Evolutionary conservation across 2,797 vertebrate genomes (phyloP), one percentile per base, ranked within the genome.

Genomic region (Sciurus carolinensis): DNA sequence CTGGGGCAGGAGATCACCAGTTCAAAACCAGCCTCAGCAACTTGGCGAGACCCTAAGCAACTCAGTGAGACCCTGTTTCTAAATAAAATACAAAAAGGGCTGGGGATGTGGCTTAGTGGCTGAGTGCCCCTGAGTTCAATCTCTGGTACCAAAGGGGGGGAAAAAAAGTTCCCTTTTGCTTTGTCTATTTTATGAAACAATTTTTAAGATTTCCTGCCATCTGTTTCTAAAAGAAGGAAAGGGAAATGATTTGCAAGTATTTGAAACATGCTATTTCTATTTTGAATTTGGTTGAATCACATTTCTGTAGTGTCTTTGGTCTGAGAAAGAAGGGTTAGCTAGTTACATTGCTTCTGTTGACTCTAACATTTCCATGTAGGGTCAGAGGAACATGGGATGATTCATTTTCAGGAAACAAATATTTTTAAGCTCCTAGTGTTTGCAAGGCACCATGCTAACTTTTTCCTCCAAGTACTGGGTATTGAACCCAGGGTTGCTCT

Each of bases 211-310:
- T 91, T 93, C 72, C 91, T 95, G 54, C 69, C 79, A 76, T 91
- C 84, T 89, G 67, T 86, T 91, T 89, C 73, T 81, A 87, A 97
- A 90, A 81, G 67, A 81, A 88, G 44, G 62, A 64, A 82, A 90
- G n/a, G 77, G 77, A 95, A 87, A 47, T 84, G 87, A 91, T 84
- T 84, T 93, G 47, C n/a, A 62, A 87, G 77, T 57, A 36, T 90
- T 83, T 87, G 47, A 83, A 90, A 87, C 33, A 75, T 57, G 50
- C 50, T 57, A 22, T 87, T 72, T 94, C 26, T 71, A 71, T 86
- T 93, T 90, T 44, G 77, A 50, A 62, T 87, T 71, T 42, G 44
- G 59, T 24, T 85, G 79, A 12, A 42, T 75, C 50, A 33, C 20
- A 30, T 95, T 64, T 87, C 72, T 88, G 66, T 39, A 69, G 72